phyloP scores from a whole-genome alignment of 1,140 invertebrate species.

The Rhizoglyphus robini region DNA sequence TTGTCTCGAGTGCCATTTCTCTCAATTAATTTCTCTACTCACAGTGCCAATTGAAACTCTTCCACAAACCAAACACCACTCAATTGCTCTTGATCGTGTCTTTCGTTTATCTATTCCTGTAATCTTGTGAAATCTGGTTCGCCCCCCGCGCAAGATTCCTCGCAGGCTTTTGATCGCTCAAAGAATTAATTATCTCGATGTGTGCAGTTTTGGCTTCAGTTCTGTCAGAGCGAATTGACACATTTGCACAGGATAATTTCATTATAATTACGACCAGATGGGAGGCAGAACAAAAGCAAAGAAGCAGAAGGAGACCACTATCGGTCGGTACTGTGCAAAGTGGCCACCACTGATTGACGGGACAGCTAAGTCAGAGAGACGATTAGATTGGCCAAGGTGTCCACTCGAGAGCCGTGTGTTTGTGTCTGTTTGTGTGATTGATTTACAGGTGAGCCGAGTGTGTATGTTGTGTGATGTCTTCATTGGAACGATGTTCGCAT shows the following conservation, averaged over 20 bases:
- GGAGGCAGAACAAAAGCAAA: conserved; percentile 6
- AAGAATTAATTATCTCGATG: conserved; percentile 9
- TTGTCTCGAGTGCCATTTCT: too few relatives aligned
- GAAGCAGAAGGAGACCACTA: too few relatives aligned
- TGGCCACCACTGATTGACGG: conserved; percentile 8
- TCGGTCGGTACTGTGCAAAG: too few relatives aligned
- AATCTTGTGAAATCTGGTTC: too few relatives aligned
- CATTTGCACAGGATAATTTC: conserved; percentile 2
- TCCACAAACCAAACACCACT: too few relatives aligned
- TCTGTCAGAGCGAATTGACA: conserved; percentile 10
- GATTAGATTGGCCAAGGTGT: conserved; percentile 2
- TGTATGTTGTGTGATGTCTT: background rate
- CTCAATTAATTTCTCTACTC: too few relatives aligned
- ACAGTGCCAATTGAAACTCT: too few relatives aligned
- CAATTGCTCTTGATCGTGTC: too few relatives aligned
- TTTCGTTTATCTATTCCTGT: too few relatives aligned
- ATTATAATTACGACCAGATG: conserved; percentile 11
- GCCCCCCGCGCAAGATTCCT: too few relatives aligned
- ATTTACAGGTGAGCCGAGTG: background rate
- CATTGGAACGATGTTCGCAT: too few relatives aligned
- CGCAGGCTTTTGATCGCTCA: too few relatives aligned
- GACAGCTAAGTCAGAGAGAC: background rate
- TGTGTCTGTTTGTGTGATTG: background rate
- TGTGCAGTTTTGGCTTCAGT: background rate
- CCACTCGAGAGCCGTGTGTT: background rate